phyloP scores from a whole-genome alignment of 1,140 invertebrate species.

The Drosophila tropicalis region DNA sequence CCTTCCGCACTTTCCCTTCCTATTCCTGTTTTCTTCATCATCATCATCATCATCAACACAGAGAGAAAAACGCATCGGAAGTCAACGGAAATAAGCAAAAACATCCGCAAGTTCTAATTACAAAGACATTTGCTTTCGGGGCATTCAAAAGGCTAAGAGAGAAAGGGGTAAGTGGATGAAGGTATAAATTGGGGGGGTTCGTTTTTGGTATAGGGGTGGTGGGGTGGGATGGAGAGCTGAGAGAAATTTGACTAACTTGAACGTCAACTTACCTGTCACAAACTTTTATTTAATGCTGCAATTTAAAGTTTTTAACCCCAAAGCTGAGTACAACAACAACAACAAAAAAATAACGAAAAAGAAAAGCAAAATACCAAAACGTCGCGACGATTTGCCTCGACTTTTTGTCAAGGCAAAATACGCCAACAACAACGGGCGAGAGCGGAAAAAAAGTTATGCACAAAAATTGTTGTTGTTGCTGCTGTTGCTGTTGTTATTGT shows the following conservation, averaged over 20 bases:
- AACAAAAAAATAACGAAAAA: constrained; percentile 27
- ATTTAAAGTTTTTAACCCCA: constrained; percentile 59
- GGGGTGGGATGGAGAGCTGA: neutral
- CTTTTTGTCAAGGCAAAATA: constrained; percentile 12
- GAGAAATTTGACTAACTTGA: neutral
- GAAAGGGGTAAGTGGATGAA: neutral
- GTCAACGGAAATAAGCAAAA: constrained; percentile 67
- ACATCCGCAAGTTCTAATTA: constrained; percentile 70
- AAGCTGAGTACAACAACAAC: constrained; percentile 38
- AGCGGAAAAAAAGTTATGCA: constrained; percentile 57
- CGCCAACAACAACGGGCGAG: neutral
- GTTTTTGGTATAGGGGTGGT: no score
- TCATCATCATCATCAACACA: constrained; percentile 32
- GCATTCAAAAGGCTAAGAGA: constrained; percentile 1
- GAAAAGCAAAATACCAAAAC: constrained; percentile 14
- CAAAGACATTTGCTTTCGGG: constrained; percentile 38
- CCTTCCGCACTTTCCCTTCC: constrained; percentile 19
- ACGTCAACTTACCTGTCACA: constrained; percentile 34
- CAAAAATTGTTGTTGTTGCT: constrained; percentile 35
- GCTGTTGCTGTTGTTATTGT: constrained; percentile 25
- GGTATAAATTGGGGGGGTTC: neutral
- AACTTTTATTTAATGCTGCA: constrained; percentile 63
- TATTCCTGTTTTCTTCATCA: constrained; percentile 20
- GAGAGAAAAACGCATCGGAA: constrained; percentile 57
- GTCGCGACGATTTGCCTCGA: constrained; percentile 17